Evolutionary conservation across 2,888 invertebrate genomes (phyloP).

Genomic region (Halictus ligatus): DNA sequence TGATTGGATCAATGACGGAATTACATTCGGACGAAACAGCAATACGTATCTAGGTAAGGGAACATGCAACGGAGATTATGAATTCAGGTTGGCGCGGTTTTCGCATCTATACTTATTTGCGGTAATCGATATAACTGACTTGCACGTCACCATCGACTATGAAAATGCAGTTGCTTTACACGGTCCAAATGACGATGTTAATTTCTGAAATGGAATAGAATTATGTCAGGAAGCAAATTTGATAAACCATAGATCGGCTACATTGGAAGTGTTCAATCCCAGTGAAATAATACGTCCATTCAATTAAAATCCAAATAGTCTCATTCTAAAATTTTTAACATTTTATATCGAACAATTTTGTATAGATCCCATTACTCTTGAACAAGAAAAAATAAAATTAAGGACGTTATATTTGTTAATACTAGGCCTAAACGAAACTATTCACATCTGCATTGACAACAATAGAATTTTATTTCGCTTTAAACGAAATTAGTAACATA

Average conservation of each 20-base stretch:
- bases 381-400: no score
- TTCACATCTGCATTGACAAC: no score
- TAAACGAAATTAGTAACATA: no score
- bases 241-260: not conserved
- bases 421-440: no score
- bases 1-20: not conserved
- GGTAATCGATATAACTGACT: conserved; percentile 12
- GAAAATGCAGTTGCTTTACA: not conserved
- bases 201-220: not conserved
- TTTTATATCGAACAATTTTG: no score
- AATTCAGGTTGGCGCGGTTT: not conserved
- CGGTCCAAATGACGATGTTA: not conserved
- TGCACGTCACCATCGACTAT: not conserved
- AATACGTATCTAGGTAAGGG: not conserved
- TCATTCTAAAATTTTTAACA: no score
- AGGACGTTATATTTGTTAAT: no score
- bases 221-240: not conserved
- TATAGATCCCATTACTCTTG: no score
- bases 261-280: not conserved
- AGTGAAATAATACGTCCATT: not conserved
- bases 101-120: not conserved
- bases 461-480: no score
- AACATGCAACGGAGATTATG: conserved; percentile 10
- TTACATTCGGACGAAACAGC: not conserved
- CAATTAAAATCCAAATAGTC: not conserved